phyloP scores from a whole-genome alignment of 2,888 invertebrate species.

The Melanophora roralis region DNA sequence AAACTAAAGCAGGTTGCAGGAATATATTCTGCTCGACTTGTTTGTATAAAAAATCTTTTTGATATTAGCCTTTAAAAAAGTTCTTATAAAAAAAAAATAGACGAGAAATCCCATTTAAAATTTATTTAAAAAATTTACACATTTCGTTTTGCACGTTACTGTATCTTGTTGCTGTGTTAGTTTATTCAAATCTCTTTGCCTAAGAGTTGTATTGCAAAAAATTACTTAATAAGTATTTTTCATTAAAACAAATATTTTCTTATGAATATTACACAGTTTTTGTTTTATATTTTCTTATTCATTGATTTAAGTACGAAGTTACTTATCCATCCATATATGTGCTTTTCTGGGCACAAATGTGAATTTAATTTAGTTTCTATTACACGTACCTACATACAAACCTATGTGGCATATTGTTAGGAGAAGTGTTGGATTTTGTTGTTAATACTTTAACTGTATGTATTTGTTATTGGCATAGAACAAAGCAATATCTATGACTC shows the following conservation, averaged over 20 bases:
- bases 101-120: too few species aligned
- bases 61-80: too few species aligned
- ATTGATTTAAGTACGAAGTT: slow-evolving; percentile 4
- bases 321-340: slow-evolving; percentile 63
- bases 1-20: too few species aligned
- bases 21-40: too few species aligned
- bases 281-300: neutral
- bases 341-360: slow-evolving; percentile 60
- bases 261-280: neutral
- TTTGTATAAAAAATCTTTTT: too few species aligned
- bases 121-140: neutral
- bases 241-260: slow-evolving; percentile 51
- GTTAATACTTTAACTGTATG: slow-evolving; percentile 17
- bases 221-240: slow-evolving; percentile 70
- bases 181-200: slow-evolving; percentile 34
- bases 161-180: neutral
- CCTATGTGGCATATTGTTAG: slow-evolving; percentile 29
- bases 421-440: slow-evolving; percentile 26
- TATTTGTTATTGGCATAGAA: neutral
- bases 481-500: slow-evolving; percentile 64
- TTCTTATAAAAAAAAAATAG: too few species aligned
- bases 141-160: neutral
- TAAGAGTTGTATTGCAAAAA: slow-evolving; percentile 66
- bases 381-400: too few species aligned
- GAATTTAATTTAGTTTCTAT: slow-evolving; percentile 73